Percentiles rank a stretch among this genome's conserved stretches.
Evolutionary conservation across 2,113 vertebrate genomes (phyloP).

Genomic region (Vanacampus margaritifer): DNA sequence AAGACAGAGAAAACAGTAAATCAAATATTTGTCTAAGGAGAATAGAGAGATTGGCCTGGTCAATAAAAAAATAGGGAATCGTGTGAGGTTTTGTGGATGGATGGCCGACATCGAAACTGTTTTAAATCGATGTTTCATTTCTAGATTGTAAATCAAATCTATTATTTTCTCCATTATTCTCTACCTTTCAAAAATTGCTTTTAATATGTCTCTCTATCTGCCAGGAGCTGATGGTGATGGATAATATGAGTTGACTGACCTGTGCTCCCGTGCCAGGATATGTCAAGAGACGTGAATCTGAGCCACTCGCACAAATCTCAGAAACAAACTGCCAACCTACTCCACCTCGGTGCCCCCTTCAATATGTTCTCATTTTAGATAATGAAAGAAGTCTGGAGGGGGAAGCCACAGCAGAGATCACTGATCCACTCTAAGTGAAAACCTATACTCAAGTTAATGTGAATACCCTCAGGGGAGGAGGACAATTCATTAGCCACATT

Average conservation of each 20-base stretch:
- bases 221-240: slow-evolving; percentile 40
- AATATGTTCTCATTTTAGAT: slow-evolving; percentile 68
- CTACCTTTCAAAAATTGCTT: slow-evolving; percentile 27
- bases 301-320: slow-evolving; percentile 42
- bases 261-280: slow-evolving; percentile 22
- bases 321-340: slow-evolving; percentile 34
- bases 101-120: neutral
- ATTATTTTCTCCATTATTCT: slow-evolving; percentile 19
- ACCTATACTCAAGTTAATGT: slow-evolving; percentile 76
- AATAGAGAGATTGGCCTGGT: slow-evolving; percentile 48
- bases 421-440: slow-evolving; percentile 74
- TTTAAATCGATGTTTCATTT: slow-evolving; percentile 14
- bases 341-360: slow-evolving; percentile 58
- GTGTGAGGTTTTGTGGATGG: slow-evolving; percentile 35
- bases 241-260: slow-evolving; percentile 52
- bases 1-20: slow-evolving; percentile 3
- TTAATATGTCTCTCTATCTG: slow-evolving; percentile 44
- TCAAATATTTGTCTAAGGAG: slow-evolving; percentile 32
- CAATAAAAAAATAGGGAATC: slow-evolving; percentile 37
- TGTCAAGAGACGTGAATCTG: slow-evolving; percentile 39
- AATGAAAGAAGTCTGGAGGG: slow-evolving; percentile 70
- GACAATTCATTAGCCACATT: slow-evolving; percentile 74
- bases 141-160: slow-evolving; percentile 33
- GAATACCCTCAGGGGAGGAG: slow-evolving; percentile 64
- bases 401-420: slow-evolving; percentile 66